These are phyloP conservation scores for Dinoponera quadriceps DNA, from an alignment of 1,140 invertebrate species.

Conservation along the genomic window DNA sequence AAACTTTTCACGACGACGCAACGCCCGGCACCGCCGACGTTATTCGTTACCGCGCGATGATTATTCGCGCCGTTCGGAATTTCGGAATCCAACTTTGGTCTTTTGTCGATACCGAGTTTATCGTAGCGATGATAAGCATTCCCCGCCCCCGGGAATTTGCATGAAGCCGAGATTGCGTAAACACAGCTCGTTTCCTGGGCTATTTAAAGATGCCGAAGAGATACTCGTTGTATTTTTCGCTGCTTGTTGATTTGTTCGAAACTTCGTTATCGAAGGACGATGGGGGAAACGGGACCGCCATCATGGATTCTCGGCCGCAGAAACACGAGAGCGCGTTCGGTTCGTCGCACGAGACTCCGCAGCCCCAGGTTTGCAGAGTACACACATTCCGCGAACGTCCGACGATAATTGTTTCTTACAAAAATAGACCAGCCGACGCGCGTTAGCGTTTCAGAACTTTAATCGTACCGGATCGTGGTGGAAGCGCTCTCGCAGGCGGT, in stretches of 20 bases:
- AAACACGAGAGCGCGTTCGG: too few species aligned
- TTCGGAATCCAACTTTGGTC: neutral
- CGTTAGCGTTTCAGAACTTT: constrained; percentile 43
- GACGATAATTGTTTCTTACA: constrained; percentile 25
- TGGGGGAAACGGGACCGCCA: constrained; percentile 15
- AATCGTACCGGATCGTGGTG: neutral
- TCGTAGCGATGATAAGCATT: constrained; percentile 6
- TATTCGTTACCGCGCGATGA: constrained; percentile 14
- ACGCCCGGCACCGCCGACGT: neutral
- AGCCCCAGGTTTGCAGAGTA: too few species aligned
- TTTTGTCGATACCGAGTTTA: constrained; percentile 32
- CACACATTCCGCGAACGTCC: constrained; percentile 1
- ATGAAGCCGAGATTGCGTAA: constrained; percentile 7
- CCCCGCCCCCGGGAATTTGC: constrained; percentile 4
- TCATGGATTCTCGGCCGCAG: too few species aligned
- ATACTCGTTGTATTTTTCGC: neutral
- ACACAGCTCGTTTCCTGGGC: neutral
- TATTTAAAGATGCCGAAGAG: constrained; percentile 14
- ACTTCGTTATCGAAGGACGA: constrained; percentile 21
- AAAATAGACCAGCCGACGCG: constrained; percentile 12
- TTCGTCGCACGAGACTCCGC: too few species aligned
- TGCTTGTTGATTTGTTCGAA: constrained; percentile 13
- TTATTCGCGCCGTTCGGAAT: constrained; percentile 40
- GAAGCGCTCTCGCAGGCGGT: neutral
- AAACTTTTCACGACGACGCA: constrained; percentile 19